Conservation (phyloP, 1,140 invertebrate genomes). For the Diuraphis noxia region DNA sequence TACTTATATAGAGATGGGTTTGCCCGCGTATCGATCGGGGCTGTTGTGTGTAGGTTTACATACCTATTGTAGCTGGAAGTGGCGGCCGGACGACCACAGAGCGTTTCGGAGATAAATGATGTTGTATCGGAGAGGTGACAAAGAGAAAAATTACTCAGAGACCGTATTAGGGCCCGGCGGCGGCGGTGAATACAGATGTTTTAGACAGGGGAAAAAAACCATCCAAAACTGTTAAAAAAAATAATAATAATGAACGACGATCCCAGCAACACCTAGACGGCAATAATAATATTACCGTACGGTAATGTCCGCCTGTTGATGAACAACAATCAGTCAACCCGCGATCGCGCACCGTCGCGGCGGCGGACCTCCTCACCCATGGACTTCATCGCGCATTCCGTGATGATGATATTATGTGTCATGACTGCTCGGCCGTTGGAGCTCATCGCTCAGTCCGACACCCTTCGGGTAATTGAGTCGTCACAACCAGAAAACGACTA, state of each 20-base stretch:
- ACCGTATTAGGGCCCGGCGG: conserved; percentile 27
- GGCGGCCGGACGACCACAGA: not conserved
- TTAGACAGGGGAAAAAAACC: conserved; percentile 7
- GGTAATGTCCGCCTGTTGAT: conserved; percentile 45
- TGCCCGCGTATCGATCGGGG: not conserved
- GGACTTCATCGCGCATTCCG: not conserved
- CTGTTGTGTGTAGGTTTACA: not conserved
- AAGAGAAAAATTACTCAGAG: conserved; percentile 48
- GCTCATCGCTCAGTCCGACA: not conserved
- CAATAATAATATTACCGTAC: not conserved
- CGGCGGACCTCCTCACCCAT: not conserved
- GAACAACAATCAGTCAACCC: conserved; percentile 50
- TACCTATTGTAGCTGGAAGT: not conserved
- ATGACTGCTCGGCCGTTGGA: not conserved
- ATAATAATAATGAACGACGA: conserved; percentile 36
- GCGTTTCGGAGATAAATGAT: conserved; percentile 40
- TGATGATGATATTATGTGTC: conserved; percentile 7
- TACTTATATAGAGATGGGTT: not conserved
- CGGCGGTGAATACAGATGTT: conserved; percentile 40
- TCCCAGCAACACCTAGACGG: not conserved
- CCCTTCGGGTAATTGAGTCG: conserved; percentile 45
- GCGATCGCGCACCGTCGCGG: not conserved
- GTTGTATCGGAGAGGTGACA: conserved; percentile 44
- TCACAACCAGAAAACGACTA: conserved; percentile 23
- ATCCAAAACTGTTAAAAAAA: conserved; percentile 39